Evolutionary conservation across 2,113 vertebrate species (phyloP).

Genomic region (Otus sunia): DNA sequence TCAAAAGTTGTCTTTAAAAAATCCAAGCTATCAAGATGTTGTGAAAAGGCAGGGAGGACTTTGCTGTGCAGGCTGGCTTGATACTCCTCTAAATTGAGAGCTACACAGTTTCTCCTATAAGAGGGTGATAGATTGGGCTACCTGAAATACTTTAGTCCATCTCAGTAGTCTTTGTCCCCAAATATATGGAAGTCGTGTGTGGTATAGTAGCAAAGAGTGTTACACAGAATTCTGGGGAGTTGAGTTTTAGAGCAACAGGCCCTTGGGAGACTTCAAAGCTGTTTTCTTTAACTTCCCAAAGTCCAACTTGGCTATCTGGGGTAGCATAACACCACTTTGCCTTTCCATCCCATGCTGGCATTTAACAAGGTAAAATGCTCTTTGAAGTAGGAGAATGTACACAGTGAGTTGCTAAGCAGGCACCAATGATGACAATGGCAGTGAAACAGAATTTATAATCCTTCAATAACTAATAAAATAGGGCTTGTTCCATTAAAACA

Average conservation of each 20-base stretch:
- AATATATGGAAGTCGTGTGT: too few species aligned
- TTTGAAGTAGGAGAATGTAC: not conserved
- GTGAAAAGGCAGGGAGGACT: not conserved
- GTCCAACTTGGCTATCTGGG: not conserved
- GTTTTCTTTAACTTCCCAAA: not conserved
- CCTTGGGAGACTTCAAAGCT: not conserved
- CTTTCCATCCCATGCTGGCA: not conserved
- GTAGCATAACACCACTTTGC: not conserved
- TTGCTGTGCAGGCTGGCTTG: not conserved
- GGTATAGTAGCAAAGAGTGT: not conserved
- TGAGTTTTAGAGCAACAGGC: not conserved
- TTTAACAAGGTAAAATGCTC: not conserved
- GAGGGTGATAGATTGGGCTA: not conserved
- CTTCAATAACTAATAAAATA: not conserved
- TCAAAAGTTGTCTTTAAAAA: not conserved
- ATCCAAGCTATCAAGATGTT: not conserved
- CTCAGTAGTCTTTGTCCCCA: not conserved
- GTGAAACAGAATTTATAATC: not conserved
- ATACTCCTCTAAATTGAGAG: not conserved
- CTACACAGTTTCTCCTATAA: not conserved
- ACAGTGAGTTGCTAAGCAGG: fast-evolving
- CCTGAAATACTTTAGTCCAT: not conserved
- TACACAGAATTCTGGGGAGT: not conserved
- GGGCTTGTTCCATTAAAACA: not conserved
- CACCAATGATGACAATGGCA: not conserved